Base-by-base conservation (phyloP, 2,888 invertebrate genomes). In the Cylloceria caligata region DNA sequence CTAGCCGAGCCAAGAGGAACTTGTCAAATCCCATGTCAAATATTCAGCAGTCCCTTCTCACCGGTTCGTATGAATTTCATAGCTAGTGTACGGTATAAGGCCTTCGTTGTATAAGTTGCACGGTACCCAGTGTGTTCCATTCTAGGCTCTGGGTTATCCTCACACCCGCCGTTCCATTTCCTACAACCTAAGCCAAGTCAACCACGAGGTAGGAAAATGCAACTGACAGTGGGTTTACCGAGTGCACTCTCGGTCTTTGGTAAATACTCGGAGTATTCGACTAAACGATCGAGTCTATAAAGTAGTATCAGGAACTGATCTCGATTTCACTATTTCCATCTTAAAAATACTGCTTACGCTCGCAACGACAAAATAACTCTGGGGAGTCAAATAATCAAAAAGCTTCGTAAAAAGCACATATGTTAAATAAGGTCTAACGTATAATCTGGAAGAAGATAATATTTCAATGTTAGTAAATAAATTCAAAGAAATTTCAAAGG, bases 11-110 rank as follows among this genome's bases (percentile, higher is more conserved):
- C 69, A 73, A 60, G 78, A 64, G 76, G 67, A 85, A 77, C 85
- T 83, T 83, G 82, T 85, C 83, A 83, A 85, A 85, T 85, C 79
- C 80, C 79, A 55, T 73, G 83, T 85, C 85, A 83, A 85, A 85
- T 83, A 85, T 85, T 84, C 82, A 84, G 64, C 74, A 64, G 75
- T 83, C 75, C 80, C 80, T 80, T 78, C 78, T 83, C 81, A 78
- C 75, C 81, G 67, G 75, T 64, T 80, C 81, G 68, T 84, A 85
- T 84, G 82, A 84, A 85, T 85, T 85, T 85, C 82, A 83, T 80
- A 79, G 73, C 74, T 71, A 64, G 72, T 52, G 49, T 60, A 36
- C 45, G 36, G 30, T 57, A 16, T 27, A 27, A 30, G 34, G 27
- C 45, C 19, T 30, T 42, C 57, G 57, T 27, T 65, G 45, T 65